Conservation (phyloP, 2,113 vertebrate genomes). For the Parotia lawesii region DNA sequence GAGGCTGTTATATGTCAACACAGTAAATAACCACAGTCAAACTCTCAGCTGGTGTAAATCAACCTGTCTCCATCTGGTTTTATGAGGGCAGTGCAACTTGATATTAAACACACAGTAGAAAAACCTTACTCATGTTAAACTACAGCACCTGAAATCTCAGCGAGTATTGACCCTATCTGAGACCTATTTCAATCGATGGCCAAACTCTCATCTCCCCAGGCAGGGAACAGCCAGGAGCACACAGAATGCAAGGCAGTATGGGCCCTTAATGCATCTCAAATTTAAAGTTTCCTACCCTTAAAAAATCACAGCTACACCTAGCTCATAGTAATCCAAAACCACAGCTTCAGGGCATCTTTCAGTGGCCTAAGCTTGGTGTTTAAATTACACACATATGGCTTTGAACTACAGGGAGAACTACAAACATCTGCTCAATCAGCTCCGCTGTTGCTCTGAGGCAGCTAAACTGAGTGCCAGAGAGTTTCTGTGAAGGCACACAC, state of each 20-base stretch:
- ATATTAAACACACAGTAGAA: not conserved
- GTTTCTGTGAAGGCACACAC: not conserved
- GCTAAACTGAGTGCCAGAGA: not conserved
- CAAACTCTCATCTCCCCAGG: not conserved
- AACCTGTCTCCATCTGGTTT: not conserved
- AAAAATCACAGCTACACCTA: not conserved
- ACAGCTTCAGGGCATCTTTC: not conserved
- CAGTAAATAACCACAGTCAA: not conserved
- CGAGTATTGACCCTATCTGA: not conserved
- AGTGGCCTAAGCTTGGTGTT: not conserved
- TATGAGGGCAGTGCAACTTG: not conserved
- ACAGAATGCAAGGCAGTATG: fast-evolving
- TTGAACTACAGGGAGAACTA: not conserved
- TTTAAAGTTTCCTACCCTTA: not conserved
- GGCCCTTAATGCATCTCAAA: not conserved
- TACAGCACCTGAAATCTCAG: not conserved
- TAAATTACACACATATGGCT: not conserved
- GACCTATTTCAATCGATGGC: not conserved
- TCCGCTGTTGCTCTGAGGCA: not conserved
- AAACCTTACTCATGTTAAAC: not conserved
- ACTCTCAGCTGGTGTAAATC: not conserved
- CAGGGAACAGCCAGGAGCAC: not conserved
- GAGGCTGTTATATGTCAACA: not conserved
- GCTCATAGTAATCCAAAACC: not conserved
- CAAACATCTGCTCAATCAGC: not conserved